Base-by-base conservation (phyloP, 2,888 invertebrate genomes). In the Drosophila stalkeri region DNA sequence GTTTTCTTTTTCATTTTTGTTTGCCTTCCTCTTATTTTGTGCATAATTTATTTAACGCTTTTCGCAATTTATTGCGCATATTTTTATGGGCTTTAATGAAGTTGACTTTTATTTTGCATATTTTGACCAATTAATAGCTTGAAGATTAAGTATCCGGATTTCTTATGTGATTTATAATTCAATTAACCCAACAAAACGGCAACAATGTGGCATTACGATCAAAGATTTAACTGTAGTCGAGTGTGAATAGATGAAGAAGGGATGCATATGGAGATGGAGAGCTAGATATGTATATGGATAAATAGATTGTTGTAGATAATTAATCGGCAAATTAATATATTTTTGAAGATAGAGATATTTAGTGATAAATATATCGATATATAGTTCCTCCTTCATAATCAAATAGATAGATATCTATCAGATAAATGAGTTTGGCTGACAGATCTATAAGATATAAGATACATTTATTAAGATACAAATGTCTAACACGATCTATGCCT, bases 11-110 rank as follows among this genome's bases (percentile, higher is more conserved):
- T 35, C 7, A 7, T 2, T 20, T 20, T 14, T 23, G 23, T 27
- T 27, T 27, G 27, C 5, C 9, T 49, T 31, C 16, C n/a, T 12
- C 12, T 23, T 33, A 2, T 27, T 47, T n/a, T 35, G 2, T 18
- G 56, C 54, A 67, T 8, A 20, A 18, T 43, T 49, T 68, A 68
- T 33, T 41, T 43, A 59, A 59, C 59, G 51, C 33, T 46, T 44
- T 68, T 47, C 14, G 68, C 69, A 68, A 59, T 68, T 68, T 59
- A 68, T 68, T 31, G 69, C 43, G 18, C 57, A 59, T 44, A 12
- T 47, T 51, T 59, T 31, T 12, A 35, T 43, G 46, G 16, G n/a
- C 35, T 31, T 67, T 59, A 67, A 68, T 68, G 68, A 67, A 68
- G 57, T 39, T 68, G 67, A 66, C 56, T 67, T 67, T 66, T 66